These are phyloP conservation scores for mouse (Mus musculus) DNA, from an alignment of 2,113 vertebrate genomes.

Conservation along the genomic window GRCm39 chr10:119185501-119186000, in stretches of 20 bases:
- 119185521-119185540: neutral
- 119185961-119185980: neutral
- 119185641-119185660: neutral
- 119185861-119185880: neutral
- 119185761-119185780: neutral
- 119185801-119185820: neutral
- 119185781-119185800: neutral
- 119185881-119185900: conserved; percentile 10
- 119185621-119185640: neutral
- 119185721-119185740: neutral
- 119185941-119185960: neutral
- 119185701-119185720: neutral
- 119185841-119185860: neutral
- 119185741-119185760: neutral
- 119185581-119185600: neutral
- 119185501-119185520: neutral
- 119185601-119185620: neutral
- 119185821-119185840: neutral
- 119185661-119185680: neutral
- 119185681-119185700: neutral
- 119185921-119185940: conserved; percentile 19
- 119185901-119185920: conserved; percentile 44
- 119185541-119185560: neutral
- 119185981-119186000: neutral
- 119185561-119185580: neutral